Evolutionary conservation across 2,888 invertebrate genomes (phyloP).

Genomic region (Xylocampa areola): DNA sequence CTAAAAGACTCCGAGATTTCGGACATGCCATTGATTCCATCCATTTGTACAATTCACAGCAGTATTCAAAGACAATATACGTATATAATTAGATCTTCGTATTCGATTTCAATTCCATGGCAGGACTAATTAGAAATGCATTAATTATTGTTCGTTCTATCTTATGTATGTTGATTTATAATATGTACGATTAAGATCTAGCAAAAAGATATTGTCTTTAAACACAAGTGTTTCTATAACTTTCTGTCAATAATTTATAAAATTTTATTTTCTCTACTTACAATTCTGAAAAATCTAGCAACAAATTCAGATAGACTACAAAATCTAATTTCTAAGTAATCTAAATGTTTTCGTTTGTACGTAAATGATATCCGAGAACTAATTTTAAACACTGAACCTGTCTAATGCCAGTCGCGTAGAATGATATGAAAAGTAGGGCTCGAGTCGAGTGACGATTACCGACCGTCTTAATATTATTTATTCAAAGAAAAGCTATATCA

Average conservation of each 20-base stretch:
- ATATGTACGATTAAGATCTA: background rate
- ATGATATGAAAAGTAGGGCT: slow-evolving; percentile 1
- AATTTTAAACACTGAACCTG: slow-evolving; percentile 30
- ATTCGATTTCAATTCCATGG: background rate
- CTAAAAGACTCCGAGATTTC: slow-evolving; percentile 54
- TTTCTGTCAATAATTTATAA: slow-evolving; percentile 27
- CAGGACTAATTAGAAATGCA: background rate
- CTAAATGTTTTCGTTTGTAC: slow-evolving; percentile 53
- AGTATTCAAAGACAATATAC: slow-evolving; percentile 24
- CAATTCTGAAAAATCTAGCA: slow-evolving; percentile 53
- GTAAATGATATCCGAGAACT: slow-evolving; percentile 44
- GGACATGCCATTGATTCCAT: slow-evolving; percentile 30
- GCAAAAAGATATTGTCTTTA: slow-evolving; percentile 16
- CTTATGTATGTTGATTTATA: background rate
- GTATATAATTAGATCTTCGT: background rate
- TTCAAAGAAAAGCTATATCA: too few relatives aligned
- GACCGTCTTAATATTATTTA: background rate
- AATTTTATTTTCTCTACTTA: slow-evolving; percentile 28
- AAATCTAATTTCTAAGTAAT: slow-evolving; percentile 41
- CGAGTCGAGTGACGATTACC: slow-evolving; percentile 1
- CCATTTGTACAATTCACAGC: slow-evolving; percentile 25
- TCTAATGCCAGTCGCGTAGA: slow-evolving; percentile 38
- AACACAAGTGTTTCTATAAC: slow-evolving; percentile 18
- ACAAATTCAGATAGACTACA: slow-evolving; percentile 47
- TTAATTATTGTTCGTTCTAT: background rate